Conservation (phyloP, 2,888 invertebrate species). For the Cerastis leucographa region DNA sequence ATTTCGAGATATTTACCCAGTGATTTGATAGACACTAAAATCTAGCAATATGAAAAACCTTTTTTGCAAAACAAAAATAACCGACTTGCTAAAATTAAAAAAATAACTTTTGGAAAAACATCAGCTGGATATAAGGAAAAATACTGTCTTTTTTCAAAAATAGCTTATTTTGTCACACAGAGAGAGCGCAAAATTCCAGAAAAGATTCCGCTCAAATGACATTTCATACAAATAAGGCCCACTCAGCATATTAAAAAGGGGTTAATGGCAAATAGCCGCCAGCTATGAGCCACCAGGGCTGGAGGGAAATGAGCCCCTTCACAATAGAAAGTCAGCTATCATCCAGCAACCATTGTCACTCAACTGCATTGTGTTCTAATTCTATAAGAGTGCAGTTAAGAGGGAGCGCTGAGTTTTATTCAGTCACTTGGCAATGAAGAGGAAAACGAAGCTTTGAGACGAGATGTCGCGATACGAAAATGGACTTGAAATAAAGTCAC, state of each 20-base stretch:
- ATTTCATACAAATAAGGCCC: not conserved
- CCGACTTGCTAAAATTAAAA: not conserved
- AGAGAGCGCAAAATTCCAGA: not conserved
- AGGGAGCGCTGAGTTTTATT: slow-evolving; percentile 8
- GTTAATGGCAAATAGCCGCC: slow-evolving; percentile 14
- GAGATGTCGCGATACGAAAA: not conserved
- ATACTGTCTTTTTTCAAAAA: not conserved
- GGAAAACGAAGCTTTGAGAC: not conserved
- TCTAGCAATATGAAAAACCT: not conserved
- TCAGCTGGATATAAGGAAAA: not conserved
- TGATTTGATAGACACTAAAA: not conserved
- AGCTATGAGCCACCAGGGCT: slow-evolving; percentile 33
- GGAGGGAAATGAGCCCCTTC: slow-evolving; percentile 45
- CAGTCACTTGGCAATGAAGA: not conserved
- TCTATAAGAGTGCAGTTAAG: slow-evolving; percentile 19
- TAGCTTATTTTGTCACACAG: not conserved
- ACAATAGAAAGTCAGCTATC: slow-evolving; percentile 49
- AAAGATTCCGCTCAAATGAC: not conserved
- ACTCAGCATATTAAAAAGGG: slow-evolving; percentile 16
- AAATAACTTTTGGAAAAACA: not conserved
- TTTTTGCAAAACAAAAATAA: not conserved
- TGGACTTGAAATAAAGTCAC: not conserved
- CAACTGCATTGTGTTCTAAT: slow-evolving; percentile 35
- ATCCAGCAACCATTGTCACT: slow-evolving; percentile 34
- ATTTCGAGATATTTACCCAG: not conserved